phyloP scores from a whole-genome alignment of 2,888 invertebrate species.

The Odontocerum albicorne region DNA sequence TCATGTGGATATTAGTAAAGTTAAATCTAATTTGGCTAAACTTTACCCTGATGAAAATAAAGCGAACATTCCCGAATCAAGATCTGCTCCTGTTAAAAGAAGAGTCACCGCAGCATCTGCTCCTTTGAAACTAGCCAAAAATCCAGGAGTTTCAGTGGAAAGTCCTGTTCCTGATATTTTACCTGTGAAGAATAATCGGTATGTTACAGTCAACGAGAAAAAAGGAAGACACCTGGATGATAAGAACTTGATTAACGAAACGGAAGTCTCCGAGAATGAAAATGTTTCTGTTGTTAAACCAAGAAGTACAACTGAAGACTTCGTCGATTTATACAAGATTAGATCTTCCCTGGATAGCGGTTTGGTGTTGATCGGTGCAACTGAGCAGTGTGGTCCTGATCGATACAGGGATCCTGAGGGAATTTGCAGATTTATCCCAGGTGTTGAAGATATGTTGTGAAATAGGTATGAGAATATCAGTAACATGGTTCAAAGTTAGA shows the following conservation, averaged over 20 bases:
- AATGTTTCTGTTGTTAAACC: no score
- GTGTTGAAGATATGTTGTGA: no score
- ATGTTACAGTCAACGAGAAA: constrained; percentile 19
- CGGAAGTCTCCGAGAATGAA: constrained; percentile 11
- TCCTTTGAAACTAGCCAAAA: constrained; percentile 2
- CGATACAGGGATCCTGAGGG: constrained; percentile 69
- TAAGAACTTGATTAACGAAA: constrained; percentile 6
- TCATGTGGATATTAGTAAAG: constrained; percentile 61
- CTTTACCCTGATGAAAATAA: constrained; percentile 35
- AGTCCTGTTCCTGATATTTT: constrained; percentile 31
- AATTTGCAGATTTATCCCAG: constrained; percentile 55
- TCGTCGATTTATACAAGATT: constrained; percentile 39
- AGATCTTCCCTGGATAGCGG: constrained; percentile 45
- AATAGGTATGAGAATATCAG: no score
- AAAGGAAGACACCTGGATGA: constrained; percentile 30
- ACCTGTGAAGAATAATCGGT: constrained; percentile 33
- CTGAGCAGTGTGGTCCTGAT: constrained; percentile 76
- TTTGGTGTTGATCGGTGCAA: constrained; percentile 64
- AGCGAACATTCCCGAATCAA: constrained; percentile 10
- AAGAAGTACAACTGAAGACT: constrained; percentile 1
- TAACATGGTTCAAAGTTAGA: no score
- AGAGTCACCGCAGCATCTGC: background rate
- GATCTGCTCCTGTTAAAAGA: constrained; percentile 3
- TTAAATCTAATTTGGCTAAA: constrained; percentile 42
- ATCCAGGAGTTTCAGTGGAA: background rate